A percentile compares a stretch with the other conserved stretches of the same genome.
phyloP scores from a whole-genome alignment of 2,113 vertebrate genomes.

The Hippocampus barbouri region DNA sequence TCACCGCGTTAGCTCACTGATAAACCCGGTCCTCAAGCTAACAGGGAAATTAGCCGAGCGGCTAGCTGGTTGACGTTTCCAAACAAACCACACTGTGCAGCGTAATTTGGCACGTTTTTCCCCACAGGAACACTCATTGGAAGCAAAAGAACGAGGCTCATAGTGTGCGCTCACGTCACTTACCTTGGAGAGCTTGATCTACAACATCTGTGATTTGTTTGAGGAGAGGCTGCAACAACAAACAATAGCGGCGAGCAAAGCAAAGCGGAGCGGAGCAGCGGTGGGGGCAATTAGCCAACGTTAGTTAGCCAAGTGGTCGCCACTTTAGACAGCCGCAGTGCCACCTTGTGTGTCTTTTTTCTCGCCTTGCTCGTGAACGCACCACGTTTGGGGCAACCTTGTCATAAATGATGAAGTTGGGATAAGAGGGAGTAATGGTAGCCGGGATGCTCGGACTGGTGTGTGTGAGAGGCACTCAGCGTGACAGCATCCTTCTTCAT shows the following conservation, averaged over 20 bases:
- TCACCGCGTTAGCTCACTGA: conserved; percentile 26
- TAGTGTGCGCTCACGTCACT: conserved; percentile 56
- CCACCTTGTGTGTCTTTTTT: conserved; percentile 59
- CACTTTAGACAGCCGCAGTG: conserved; percentile 64
- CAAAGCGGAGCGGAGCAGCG: conserved; percentile 37
- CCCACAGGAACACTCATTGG: neutral
- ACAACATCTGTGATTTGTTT: conserved; percentile 81
- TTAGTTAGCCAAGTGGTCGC: conserved; percentile 71
- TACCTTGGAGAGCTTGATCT: conserved; percentile 75
- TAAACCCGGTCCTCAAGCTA: conserved; percentile 39
- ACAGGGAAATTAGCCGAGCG: conserved; percentile 60
- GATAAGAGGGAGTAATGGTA: conserved; percentile 69
- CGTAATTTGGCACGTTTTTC: conserved; percentile 13
- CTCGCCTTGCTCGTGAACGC: conserved; percentile 38
- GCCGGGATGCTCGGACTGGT: conserved; percentile 69
- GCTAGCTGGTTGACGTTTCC: conserved; percentile 52
- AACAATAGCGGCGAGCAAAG: conserved; percentile 68
- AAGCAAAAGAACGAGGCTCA: conserved; percentile 16
- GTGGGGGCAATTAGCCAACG: conserved; percentile 64
- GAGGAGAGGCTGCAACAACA: conserved; percentile 74
- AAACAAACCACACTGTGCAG: conserved; percentile 38
- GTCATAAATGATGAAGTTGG: conserved; percentile 70
- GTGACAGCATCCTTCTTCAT: conserved; percentile 74
- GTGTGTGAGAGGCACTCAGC: conserved; percentile 68
- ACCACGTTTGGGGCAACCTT: conserved; percentile 55